These are phyloP conservation scores for Eudyptes chrysolophus DNA, from an alignment of 2,113 vertebrate species.

Conservation along the genomic window DNA sequence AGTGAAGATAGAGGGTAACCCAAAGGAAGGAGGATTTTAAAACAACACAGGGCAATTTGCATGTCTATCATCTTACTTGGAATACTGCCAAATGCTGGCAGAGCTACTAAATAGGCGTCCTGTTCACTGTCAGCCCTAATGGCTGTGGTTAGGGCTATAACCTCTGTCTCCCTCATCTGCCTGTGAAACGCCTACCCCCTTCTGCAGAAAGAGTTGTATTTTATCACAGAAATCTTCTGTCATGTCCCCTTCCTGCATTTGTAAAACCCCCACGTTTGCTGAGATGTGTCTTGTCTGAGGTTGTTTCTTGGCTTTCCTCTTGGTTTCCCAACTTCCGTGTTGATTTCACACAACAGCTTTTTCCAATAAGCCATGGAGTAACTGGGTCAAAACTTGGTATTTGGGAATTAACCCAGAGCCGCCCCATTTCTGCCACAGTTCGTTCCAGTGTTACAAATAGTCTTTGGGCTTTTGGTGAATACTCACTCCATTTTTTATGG, in stretches of 20 bases:
- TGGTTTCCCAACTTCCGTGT: background rate
- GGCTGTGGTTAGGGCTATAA: background rate
- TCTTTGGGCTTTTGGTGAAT: background rate
- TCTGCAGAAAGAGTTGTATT: background rate
- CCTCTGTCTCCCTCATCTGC: background rate
- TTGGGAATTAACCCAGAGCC: background rate
- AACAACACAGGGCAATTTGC: background rate
- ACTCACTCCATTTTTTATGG: background rate
- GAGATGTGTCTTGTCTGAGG: background rate
- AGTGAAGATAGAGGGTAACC: background rate
- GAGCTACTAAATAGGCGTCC: constrained; percentile 4
- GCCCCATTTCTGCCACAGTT: background rate
- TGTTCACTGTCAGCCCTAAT: background rate
- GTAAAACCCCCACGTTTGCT: background rate
- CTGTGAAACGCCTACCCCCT: background rate
- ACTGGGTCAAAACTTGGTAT: background rate
- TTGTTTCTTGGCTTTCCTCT: background rate
- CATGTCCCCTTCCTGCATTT: background rate
- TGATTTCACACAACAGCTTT: background rate
- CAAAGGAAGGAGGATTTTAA: background rate
- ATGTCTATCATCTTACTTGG: background rate
- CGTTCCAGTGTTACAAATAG: background rate
- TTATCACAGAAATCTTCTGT: background rate
- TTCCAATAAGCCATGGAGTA: background rate
- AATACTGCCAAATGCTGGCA: background rate